Base-by-base conservation (phyloP, 2,113 vertebrate species). In the Sylvilagus bachmani region DNA sequence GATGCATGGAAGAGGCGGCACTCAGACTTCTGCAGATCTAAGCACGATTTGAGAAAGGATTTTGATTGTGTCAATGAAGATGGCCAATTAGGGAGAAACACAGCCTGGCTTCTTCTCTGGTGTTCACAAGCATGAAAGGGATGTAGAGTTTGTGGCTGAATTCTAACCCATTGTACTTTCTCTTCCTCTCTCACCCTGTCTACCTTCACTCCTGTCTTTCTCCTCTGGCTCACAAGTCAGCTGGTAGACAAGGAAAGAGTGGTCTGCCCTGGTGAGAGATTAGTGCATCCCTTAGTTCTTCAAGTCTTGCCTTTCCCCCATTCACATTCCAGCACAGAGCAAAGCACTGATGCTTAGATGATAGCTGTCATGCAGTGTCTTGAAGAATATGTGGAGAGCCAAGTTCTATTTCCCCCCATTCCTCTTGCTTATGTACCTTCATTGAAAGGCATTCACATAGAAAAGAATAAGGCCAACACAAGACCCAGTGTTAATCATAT, bases 21-120 rank as follows among this genome's bases (percentile, higher is more conserved):
- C 13, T 29, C 2, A 5, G 69, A 70, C 5, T 62, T 91, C 73
- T 5, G 12, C 49, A 75, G 62, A 88, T 33, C 44, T 58, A 95
- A 84, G 79, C 79, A 75, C 16, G 80, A n/a, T 31, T 6, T 91
- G 86, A 96, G 69, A 62, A 92, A 49, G 10, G 25, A 3, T 83
- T 55, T 21, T 17, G 2, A 36, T 61, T 51, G 13, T 38, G 17
- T 62, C 74, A 58, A 38, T 69, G 25, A 84, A 61, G 27, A 77
- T 11, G 70, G 33, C 19, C 55, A 78, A 27, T 0, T 38, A 61
- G 31, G 36, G 53, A 93, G 67, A 92, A 53, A 53, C 24, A 66
- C 1, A 69, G 9, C n/a, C 69, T 62, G 61, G 33, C 8, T 77
- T 92, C 90, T 85, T 19, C 49, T 78, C 80, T 38, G 33, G 33